Base-by-base conservation (phyloP, 2,888 invertebrate genomes). In the Cremastinae sp. region DNA sequence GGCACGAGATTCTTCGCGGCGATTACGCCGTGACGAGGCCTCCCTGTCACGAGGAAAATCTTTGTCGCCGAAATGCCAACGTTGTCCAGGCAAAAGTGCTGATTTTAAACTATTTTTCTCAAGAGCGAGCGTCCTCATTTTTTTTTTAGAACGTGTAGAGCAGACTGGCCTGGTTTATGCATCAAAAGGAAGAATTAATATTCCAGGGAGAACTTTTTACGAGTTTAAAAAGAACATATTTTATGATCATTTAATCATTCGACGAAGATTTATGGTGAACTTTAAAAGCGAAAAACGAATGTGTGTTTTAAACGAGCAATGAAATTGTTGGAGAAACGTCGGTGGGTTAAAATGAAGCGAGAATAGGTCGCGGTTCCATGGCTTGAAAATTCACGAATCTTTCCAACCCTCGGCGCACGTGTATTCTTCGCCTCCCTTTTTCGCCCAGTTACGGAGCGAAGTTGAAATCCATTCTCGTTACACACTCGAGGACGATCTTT, bases 401-500 rank as follows among this genome's bases (percentile, higher is more conserved):
- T 66, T 71, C 45, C 68, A 64, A 3, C 28, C 28, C 74, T 78
- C 68, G 38, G 34, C 56, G 61, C 38, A 59, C 16, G 28, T 28
- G 28, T 28, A 28, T 28, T 28, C 28, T 28, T 28, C 62, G 72
- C 65, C 20, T 14, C 22, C 43, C 41, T 51, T 12, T 38, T 61
- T 34, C 45, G 58, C 38, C 49, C 66, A 51, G 71, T 75, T 74
- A 77, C 77, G 81, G 82, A 85, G 28, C 28, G 5, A 28, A 5
- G 28, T 28, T 28, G 28, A 5, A 28, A 84, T 87, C 84, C 86
- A 85, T 88, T 89, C 87, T 88, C 87, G 88, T 88, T 89, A 88
- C 87, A 87, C 87, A 87, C 82, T 82, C 80, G 83, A 84, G 81
- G 88, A 89, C 86, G 58, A 89, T 89, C 89, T 89, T 89, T 89